A percentile compares a stretch with the other conserved stretches of the same genome.
Conservation (phyloP, 2,113 vertebrate species). For the Orthonyx spaldingii region DNA sequence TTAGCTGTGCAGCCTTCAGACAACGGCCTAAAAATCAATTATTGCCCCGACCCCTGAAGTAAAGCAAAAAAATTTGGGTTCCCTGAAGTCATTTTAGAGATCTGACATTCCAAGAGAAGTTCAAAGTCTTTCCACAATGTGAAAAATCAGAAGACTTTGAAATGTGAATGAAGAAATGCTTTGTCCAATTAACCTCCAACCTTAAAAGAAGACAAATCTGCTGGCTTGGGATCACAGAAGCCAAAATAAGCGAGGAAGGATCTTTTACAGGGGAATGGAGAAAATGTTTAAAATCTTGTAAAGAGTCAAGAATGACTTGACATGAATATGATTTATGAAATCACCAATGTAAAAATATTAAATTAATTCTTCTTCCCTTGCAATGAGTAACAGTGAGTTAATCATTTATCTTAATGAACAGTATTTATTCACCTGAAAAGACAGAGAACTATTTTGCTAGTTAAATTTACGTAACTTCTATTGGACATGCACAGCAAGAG, state of each 20-base stretch:
- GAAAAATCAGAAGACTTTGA: slow-evolving; percentile 20
- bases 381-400: neutral
- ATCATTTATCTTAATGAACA: neutral
- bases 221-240: slow-evolving; percentile 4
- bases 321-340: neutral
- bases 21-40: neutral
- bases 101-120: neutral
- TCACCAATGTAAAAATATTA: neutral
- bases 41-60: neutral
- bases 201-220: neutral
- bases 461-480: neutral
- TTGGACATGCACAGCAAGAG: neutral
- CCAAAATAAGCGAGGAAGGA: neutral
- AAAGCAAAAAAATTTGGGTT: neutral
- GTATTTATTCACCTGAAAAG: neutral
- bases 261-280: neutral
- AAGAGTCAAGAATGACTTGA: neutral
- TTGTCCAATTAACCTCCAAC: slow-evolving; percentile 27
- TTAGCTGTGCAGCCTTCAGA: neutral
- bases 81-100: neutral
- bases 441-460: neutral
- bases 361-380: neutral
- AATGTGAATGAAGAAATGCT: slow-evolving; percentile 13
- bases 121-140: neutral
- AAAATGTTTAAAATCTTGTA: neutral